Evolutionary conservation across 2,113 vertebrate genomes (phyloP).

Genomic region (Entosphenus tridentatus): DNA sequence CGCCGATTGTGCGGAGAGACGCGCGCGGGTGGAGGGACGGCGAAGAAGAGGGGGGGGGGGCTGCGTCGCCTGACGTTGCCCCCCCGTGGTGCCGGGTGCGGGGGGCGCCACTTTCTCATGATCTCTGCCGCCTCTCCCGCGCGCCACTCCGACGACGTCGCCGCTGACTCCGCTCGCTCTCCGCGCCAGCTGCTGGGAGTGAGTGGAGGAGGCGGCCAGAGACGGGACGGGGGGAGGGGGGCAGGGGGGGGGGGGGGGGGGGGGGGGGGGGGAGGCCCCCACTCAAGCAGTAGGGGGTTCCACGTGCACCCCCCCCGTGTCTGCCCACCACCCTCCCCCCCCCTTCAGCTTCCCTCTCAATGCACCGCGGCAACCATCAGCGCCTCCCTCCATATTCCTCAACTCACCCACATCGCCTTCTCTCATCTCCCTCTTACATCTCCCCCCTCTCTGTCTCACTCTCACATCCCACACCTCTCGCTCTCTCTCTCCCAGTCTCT

Average conservation of each 20-base stretch:
- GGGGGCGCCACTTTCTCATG: too few relatives aligned
- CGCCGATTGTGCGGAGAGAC: too few relatives aligned
- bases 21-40: too few relatives aligned
- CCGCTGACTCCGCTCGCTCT: too few relatives aligned
- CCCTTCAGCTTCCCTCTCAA: neutral
- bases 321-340: neutral
- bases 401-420: neutral
- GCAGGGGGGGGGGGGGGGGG: neutral
- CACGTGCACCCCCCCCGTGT: neutral
- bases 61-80: too few relatives aligned
- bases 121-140: too few relatives aligned
- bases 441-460: neutral
- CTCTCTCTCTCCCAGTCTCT: too few relatives aligned
- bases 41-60: too few relatives aligned
- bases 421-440: neutral
- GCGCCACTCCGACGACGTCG: too few relatives aligned
- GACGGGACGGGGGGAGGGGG: neutral
- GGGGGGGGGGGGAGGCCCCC: neutral
- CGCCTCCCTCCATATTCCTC: neutral
- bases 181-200: too few relatives aligned
- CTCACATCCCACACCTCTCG: neutral
- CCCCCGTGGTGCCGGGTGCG: too few relatives aligned
- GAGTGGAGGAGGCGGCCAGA: neutral
- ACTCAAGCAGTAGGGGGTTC: neutral
- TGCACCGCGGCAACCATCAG: neutral